Base-by-base conservation (phyloP, 1,140 invertebrate species). In the Agrilus planipennis region DNA sequence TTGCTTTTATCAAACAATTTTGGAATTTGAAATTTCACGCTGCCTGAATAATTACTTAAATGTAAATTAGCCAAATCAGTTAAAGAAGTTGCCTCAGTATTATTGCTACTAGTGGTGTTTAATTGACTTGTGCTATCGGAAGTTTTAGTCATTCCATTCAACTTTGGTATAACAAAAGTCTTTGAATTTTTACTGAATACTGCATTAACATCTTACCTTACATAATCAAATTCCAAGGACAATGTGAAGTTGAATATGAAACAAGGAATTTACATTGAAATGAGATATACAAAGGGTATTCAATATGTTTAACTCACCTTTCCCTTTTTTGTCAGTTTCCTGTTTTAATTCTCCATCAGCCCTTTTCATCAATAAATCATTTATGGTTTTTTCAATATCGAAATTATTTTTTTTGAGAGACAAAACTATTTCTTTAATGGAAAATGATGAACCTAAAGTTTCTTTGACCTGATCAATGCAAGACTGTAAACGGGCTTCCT, bases 401-500 rank as follows among this genome's bases (percentile, higher is more conserved):
- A 80, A 91, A 45, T 82, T 73, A 42, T 78, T 68, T 44, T 66
- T 60, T 32, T 85, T 60, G 18, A 84, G 70, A 23, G 72, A 72
- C 23, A 76, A 69, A 4, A 76, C 70, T 14, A 91, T 69, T 22
- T 75, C 65, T 40, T 75, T 67, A 42, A 89, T 81, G 1, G 83
- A 69, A 17, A 81, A 58, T 0, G 76, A 27, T 11, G 41, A 7
- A 11, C 50, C 52, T 11, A 62, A 34, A 7, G 39, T 52, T 16
- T 41, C 34, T 36, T 52, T 54, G 15, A 93, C 72, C 55, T 81
- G 75, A 56, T 92, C 86, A 7, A 93, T 67, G 54, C 89, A 92
- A 1, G 84, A 87, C 50, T 80, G 74, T 3, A 93, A 64, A 57
- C 77, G 80, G 0, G 72, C 79, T 67, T 74, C 71, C 32, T 85